phyloP scores from a whole-genome alignment of 2,888 invertebrate genomes.

The Anarsia innoxiella region DNA sequence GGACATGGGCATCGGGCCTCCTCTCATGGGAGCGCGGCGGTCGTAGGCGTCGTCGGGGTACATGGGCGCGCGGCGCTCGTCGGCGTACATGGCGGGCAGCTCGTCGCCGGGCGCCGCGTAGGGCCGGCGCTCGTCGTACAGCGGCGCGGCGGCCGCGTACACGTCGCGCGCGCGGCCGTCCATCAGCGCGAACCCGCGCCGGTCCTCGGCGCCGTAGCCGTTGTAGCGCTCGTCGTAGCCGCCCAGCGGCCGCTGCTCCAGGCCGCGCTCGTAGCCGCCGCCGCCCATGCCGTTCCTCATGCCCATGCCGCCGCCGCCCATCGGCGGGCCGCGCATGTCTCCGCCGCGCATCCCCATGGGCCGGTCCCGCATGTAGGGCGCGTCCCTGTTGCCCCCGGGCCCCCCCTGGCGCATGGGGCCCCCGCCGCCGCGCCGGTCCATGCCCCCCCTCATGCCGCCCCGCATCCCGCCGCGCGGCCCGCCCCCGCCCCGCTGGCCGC shows the following conservation, averaged over 20 bases:
- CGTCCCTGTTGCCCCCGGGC: constrained; percentile 42
- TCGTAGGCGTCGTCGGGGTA: constrained; percentile 35
- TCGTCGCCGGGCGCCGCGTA: constrained; percentile 24
- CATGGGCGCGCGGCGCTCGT: constrained; percentile 28
- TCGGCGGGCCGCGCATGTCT: constrained; percentile 61
- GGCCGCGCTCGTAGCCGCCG: constrained; percentile 44
- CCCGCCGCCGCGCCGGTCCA: constrained; percentile 46
- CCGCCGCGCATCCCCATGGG: constrained; percentile 45
- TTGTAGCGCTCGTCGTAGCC: constrained; percentile 61
- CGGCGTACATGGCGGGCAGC: constrained; percentile 31
- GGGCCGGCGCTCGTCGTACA: constrained; percentile 44
- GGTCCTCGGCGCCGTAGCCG: constrained; percentile 60
- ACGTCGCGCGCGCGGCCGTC: constrained; percentile 50
- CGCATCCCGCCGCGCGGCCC: constrained; percentile 68
- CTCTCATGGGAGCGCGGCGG: constrained; percentile 44
- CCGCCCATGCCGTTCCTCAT: constrained; percentile 39
- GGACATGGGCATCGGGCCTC: constrained; percentile 37
- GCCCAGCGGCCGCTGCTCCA: constrained; percentile 38
- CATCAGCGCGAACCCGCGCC: constrained; percentile 61
- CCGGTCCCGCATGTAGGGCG: constrained; percentile 58
- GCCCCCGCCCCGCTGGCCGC: constrained; percentile 71
- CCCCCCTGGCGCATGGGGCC: constrained; percentile 45
- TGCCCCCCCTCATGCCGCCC: constrained; percentile 47
- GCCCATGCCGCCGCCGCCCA: constrained; percentile 69
- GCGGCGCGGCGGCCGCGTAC: constrained; percentile 48